Evolutionary conservation across 2,888 invertebrate genomes (phyloP).

Genomic region (Gastracanthus pulcherrimus): DNA sequence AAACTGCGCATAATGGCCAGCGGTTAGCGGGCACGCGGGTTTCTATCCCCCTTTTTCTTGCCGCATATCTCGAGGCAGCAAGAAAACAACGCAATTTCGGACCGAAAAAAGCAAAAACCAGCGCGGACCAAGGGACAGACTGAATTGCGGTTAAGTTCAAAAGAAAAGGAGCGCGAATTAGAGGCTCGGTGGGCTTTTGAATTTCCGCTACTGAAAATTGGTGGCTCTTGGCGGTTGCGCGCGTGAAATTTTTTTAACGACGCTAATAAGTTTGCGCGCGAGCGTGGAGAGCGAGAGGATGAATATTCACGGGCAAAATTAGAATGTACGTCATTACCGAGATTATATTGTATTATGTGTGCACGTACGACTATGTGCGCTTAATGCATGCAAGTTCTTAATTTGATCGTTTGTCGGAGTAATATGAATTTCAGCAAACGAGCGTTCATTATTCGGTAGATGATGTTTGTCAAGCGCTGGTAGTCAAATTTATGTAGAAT

Average conservation of each 20-base stretch:
- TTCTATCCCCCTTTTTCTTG: not conserved
- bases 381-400: not conserved
- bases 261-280: not conserved
- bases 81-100: not conserved
- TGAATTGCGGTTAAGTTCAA: not conserved
- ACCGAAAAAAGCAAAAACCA: not conserved
- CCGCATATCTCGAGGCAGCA: not conserved
- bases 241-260: not conserved
- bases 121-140: not conserved
- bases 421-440: not conserved
- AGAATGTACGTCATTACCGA: not conserved
- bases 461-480: too few species aligned
- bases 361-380: too few species aligned
- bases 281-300: not conserved
- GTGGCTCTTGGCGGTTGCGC: too few species aligned
- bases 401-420: not conserved
- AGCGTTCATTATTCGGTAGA: too few species aligned
- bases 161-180: not conserved
- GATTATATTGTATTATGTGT: too few species aligned
- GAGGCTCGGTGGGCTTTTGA: too few species aligned
- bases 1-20: constrained; percentile 21
- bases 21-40: not conserved
- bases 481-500: too few species aligned
- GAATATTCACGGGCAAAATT: constrained; percentile 3
- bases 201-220: not conserved